Conservation (phyloP, 2,797 vertebrate genomes). For the Eulemur mongoz region DNA sequence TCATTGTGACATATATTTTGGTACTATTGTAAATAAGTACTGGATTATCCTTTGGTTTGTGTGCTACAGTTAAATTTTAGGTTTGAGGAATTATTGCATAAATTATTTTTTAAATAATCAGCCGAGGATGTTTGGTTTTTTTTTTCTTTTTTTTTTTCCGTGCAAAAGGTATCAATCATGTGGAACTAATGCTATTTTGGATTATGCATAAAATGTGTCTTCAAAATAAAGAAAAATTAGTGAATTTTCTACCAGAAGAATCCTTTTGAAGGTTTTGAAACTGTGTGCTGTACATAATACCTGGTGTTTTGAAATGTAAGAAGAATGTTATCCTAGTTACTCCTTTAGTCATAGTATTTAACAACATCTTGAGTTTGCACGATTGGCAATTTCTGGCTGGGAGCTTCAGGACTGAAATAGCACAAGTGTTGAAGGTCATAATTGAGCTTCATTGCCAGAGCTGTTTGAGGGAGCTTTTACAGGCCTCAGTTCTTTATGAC, state of each 20-base stretch:
- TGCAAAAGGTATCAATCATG: not conserved
- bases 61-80: not conserved
- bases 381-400: not conserved
- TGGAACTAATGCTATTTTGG: constrained; percentile 24
- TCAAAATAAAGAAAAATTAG: constrained; percentile 30
- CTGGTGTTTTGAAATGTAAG: constrained; percentile 18
- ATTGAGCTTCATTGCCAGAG: constrained; percentile 15
- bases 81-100: constrained; percentile 20
- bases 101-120: not conserved
- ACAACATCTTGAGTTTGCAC: not conserved
- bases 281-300: not conserved
- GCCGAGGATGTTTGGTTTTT: not conserved
- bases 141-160: not conserved
- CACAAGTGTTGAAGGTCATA: not conserved
- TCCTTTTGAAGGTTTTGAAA: not conserved
- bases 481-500: constrained; percentile 59
- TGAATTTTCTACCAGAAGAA: not conserved
- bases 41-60: not conserved
- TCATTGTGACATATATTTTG: not conserved
- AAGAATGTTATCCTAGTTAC: not conserved
- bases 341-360: not conserved
- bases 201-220: not conserved
- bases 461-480: constrained; percentile 44
- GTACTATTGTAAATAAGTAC: not conserved
- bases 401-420: constrained; percentile 21